Evolutionary conservation across 92 coral and sea anemone genomes (phyloP), one percentile per base, ranked within the genome.

Genomic region (Virgularia gustaviana): DNA sequence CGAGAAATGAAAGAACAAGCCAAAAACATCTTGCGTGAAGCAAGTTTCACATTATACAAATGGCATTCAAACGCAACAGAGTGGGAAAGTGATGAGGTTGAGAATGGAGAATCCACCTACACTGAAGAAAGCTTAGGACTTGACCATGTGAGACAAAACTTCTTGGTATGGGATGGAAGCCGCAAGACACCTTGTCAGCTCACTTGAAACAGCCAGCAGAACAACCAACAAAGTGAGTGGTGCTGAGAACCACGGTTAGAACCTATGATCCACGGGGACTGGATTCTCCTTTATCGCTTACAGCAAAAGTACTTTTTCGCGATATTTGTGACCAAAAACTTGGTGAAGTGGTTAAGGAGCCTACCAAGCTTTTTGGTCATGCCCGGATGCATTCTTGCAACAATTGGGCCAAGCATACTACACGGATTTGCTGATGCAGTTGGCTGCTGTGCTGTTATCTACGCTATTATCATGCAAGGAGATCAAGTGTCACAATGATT

Each of bases 41-140:
- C 39, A 29, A 62, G 49, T n/a, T 83, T 71, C 36, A 45, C 45
- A 33, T 61, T 75, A 33, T 85, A 84, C 39, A 84, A 84, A 52
- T 84, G 88, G 82, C 78, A 79, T 62, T 79, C 75, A 20, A 84
- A 79, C 61, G 51, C 10, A 16, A 22, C 45, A 56, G 36, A 33
- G 70, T 38, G 47, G 39, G 15, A 22, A 1, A 45, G 49, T 20
- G 32, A 36, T 11, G 38, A n/a, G n/a, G n/a, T n/a, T n/a, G n/a
- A 41, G 47, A 41, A 41, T 41, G 47, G 47, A n/a, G n/a, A 9
- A n/a, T n/a, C n/a, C n/a, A 9, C 9, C 9, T 9, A 41, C n/a
- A 9, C 47, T 3, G 56, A 72, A 43, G 33, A 72, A 19, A 49
- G 22, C 18, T 20, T 52, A 27, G 52, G 78, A 57, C 49, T 20